phyloP scores from a whole-genome alignment of 2,113 vertebrate species.

The Poeciliopsis retropinna region DNA sequence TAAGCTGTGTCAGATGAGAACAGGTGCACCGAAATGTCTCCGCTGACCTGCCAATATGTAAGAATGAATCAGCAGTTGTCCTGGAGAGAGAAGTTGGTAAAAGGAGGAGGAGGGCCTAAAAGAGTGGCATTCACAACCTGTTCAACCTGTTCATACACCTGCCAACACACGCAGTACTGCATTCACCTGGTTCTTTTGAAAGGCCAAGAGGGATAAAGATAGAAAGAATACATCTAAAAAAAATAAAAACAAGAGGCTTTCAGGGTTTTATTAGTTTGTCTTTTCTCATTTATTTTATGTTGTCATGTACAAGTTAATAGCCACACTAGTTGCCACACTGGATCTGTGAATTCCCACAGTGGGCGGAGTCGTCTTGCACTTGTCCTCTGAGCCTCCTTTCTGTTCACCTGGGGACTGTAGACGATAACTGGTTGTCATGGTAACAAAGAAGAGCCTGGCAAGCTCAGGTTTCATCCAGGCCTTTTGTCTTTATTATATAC shows the following conservation, averaged over 20 bases:
- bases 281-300: background rate
- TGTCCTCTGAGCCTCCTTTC: conserved; percentile 33
- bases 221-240: background rate
- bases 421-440: conserved; percentile 55
- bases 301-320: conserved; percentile 6
- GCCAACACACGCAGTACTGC: conserved; percentile 59
- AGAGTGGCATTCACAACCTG: conserved; percentile 68
- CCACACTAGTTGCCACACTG: conserved; percentile 48
- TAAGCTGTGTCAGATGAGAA: conserved; percentile 57
- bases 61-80: conserved; percentile 64
- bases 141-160: conserved; percentile 73
- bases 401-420: conserved; percentile 6
- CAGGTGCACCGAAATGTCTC: conserved; percentile 69
- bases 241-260: background rate
- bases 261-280: conserved; percentile 5
- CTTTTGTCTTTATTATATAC: conserved; percentile 64
- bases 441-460: conserved; percentile 50
- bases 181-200: conserved; percentile 26
- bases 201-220: conserved; percentile 22
- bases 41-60: conserved; percentile 47
- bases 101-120: conserved; percentile 44
- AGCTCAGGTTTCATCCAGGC: conserved; percentile 66
- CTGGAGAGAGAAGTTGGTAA: conserved; percentile 16
- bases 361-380: conserved; percentile 51
- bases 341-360: conserved; percentile 40